phyloP scores from a whole-genome alignment of 1,140 invertebrate genomes.

The Helicorthomorpha holstii region DNA sequence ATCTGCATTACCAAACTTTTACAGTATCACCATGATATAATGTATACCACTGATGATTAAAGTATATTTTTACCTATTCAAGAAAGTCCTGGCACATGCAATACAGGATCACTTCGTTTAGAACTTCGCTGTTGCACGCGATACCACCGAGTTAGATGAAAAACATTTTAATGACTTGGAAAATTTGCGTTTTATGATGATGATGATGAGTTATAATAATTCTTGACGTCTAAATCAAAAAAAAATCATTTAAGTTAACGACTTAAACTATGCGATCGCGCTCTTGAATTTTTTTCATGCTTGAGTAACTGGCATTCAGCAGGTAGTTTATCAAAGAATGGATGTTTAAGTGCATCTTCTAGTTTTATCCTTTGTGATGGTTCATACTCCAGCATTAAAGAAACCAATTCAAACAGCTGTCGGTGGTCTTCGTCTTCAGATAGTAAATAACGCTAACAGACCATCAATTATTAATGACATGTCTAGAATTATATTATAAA shows the following conservation, averaged over 20 bases:
- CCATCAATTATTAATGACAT: conserved; percentile 19
- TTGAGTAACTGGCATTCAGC: conserved; percentile 45
- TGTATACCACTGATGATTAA: too few relatives aligned
- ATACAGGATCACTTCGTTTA: too few relatives aligned
- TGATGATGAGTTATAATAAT: too few relatives aligned
- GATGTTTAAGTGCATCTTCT: conserved; percentile 73
- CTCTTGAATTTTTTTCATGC: conserved; percentile 18
- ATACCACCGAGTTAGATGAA: too few relatives aligned
- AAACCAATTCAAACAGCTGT: conserved; percentile 84
- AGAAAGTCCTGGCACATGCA: too few relatives aligned
- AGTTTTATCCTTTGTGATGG: conserved; percentile 74
- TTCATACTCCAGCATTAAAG: conserved; percentile 93
- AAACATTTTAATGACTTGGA: too few relatives aligned
- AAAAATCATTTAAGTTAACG: conserved; percentile 16
- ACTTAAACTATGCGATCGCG: conserved; percentile 19
- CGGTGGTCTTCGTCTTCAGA: conserved; percentile 74
- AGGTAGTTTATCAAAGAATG: conserved; percentile 78
- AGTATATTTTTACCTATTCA: too few relatives aligned
- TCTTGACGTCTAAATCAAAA: too few relatives aligned
- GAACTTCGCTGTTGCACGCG: too few relatives aligned
- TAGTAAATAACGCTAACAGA: conserved; percentile 70
- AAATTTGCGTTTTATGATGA: too few relatives aligned
- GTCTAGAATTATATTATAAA: neutral
- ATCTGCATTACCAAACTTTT: too few relatives aligned
- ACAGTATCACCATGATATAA: too few relatives aligned